Conservation (phyloP, 2,888 invertebrate genomes). For the Anoncus sp. region DNA sequence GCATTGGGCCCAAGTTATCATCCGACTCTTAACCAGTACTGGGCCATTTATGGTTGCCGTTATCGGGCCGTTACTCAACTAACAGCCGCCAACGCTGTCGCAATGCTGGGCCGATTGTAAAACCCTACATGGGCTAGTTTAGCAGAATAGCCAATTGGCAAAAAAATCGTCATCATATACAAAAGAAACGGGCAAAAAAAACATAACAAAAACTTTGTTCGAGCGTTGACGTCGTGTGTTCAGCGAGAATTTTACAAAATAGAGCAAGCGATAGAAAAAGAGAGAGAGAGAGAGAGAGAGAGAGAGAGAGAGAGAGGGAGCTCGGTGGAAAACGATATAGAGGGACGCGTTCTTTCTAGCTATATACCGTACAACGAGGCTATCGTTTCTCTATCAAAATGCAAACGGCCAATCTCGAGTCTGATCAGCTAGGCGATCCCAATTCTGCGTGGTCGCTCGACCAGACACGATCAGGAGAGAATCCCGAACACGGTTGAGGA, state of each 20-base stretch:
- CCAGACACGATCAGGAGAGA: conserved; percentile 49
- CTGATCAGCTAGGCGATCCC: conserved; percentile 68
- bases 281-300: no score
- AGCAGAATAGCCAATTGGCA: not conserved
- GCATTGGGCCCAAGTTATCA: no score
- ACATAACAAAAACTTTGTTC: not conserved
- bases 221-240: not conserved
- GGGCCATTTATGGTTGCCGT: no score
- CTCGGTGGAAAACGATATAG: conserved; percentile 11
- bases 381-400: conserved; percentile 70
- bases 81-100: no score
- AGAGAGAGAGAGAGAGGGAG: no score
- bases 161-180: not conserved
- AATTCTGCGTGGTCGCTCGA: conserved; percentile 36
- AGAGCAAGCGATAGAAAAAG: conserved; percentile 8
- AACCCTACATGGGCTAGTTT: no score
- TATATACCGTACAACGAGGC: conserved; percentile 29
- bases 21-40: no score
- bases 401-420: conserved; percentile 73
- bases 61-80: no score
- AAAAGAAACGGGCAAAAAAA: no score
- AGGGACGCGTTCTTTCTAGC: conserved; percentile 5
- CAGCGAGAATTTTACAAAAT: not conserved
- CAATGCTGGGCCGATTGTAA: no score
- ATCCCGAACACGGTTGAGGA: conserved; percentile 33